Percentiles rank a stretch among this genome's conserved stretches.
Conservation (phyloP, 2,888 invertebrate genomes). For the Camponotus fellah region DNA sequence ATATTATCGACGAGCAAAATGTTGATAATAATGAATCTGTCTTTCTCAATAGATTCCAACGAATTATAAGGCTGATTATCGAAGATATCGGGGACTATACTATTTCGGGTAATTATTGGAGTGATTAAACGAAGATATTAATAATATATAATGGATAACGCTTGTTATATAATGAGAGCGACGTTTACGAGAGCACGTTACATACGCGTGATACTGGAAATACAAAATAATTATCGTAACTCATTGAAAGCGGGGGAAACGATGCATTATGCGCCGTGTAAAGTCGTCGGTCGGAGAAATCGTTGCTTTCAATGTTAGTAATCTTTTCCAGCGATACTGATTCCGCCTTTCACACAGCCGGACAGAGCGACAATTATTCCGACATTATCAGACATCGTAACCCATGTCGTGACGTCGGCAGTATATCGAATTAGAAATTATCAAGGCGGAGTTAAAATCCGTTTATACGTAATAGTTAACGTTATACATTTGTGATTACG, state of each 20-base stretch:
- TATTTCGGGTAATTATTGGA: not conserved
- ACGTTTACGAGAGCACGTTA: slow-evolving; percentile 56
- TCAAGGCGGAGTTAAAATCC: slow-evolving; percentile 17
- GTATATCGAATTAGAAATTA: slow-evolving; percentile 44
- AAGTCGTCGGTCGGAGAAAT: slow-evolving; percentile 36
- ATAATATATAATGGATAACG: slow-evolving; percentile 26
- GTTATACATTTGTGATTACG: slow-evolving; percentile 33
- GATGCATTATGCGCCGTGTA: slow-evolving; percentile 11
- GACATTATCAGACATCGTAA: slow-evolving; percentile 42
- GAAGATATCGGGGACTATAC: not conserved
- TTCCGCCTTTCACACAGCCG: slow-evolving; percentile 46
- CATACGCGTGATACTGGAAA: slow-evolving; percentile 48
- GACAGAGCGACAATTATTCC: slow-evolving; percentile 41
- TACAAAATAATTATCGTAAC: slow-evolving; percentile 58
- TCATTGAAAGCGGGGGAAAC: slow-evolving; percentile 44
- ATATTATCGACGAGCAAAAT: not conserved
- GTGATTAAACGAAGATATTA: not conserved
- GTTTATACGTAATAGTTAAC: slow-evolving; percentile 46
- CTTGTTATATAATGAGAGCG: slow-evolving; percentile 59
- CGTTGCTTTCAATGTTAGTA: slow-evolving; percentile 34
- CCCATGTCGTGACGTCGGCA: slow-evolving; percentile 7
- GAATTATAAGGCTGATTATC: not conserved
- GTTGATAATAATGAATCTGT: slow-evolving; percentile 1
- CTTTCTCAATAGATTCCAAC: slow-evolving; percentile 5
- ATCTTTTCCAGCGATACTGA: slow-evolving; percentile 38